Conservation (phyloP, 2,888 invertebrate species). For the Hedychridium roseum region DNA sequence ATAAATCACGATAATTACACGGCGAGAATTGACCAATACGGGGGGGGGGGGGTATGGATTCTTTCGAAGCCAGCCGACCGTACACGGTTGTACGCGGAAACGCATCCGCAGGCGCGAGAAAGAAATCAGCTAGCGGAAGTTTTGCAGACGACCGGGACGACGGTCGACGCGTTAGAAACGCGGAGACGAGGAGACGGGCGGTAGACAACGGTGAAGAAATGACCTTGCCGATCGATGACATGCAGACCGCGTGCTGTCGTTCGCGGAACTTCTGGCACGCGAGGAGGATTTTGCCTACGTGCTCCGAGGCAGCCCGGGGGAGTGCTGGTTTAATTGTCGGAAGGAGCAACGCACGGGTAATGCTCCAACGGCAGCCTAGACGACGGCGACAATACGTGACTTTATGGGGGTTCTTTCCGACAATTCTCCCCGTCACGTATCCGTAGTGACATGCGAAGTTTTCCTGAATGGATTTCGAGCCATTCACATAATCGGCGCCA, state of each 20-base stretch:
- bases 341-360: conserved; percentile 35
- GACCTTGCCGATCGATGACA: conserved; percentile 53
- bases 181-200: too few relatives aligned
- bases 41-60: too few relatives aligned
- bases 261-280: conserved; percentile 49
- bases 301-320: conserved; percentile 22
- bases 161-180: too few relatives aligned
- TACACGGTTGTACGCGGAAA: conserved; percentile 42
- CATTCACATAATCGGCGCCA: too few relatives aligned
- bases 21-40: too few relatives aligned
- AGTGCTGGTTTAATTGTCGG: conserved; percentile 29
- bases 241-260: conserved; percentile 53
- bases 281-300: conserved; percentile 34
- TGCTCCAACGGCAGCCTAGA: conserved; percentile 24
- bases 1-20: too few relatives aligned
- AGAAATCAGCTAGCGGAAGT: conserved; percentile 49
- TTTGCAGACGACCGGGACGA: conserved; percentile 37
- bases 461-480: too few relatives aligned
- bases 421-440: neutral
- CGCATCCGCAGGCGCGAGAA: conserved; percentile 40
- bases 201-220: too few relatives aligned
- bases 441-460: neutral
- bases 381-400: conserved; percentile 1
- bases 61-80: too few relatives aligned
- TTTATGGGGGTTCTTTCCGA: neutral